Evolutionary conservation across 1,140 invertebrate genomes (phyloP).

Genomic region (Ceratosolen fusciceps): DNA sequence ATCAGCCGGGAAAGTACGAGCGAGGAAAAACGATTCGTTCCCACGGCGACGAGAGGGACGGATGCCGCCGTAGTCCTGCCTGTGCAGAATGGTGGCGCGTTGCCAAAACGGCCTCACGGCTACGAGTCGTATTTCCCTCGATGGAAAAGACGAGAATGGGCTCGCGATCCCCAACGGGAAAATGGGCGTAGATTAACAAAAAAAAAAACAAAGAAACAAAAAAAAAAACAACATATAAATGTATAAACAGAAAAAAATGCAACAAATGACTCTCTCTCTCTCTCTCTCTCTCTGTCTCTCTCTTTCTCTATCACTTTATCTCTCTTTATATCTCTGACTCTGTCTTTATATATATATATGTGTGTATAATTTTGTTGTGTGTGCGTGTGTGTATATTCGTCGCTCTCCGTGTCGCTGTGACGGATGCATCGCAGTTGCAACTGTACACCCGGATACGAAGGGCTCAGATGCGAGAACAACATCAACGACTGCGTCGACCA

Average conservation of each 20-base stretch:
- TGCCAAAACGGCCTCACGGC: not conserved
- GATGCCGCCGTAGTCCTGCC: not conserved
- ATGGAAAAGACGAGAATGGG: not conserved
- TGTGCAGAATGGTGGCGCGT: not conserved
- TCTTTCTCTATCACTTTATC: too few relatives aligned
- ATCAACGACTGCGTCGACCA: slow-evolving; percentile 89
- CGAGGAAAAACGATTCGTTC: slow-evolving; percentile 14
- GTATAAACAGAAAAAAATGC: too few relatives aligned
- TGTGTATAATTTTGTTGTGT: too few relatives aligned
- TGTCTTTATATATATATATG: too few relatives aligned
- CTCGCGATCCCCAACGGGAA: not conserved
- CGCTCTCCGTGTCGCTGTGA: not conserved
- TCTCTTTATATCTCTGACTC: too few relatives aligned
- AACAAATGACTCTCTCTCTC: too few relatives aligned
- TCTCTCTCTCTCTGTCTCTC: too few relatives aligned
- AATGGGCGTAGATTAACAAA: too few relatives aligned
- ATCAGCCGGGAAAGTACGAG: not conserved
- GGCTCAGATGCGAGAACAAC: slow-evolving; percentile 91
- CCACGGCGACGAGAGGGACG: not conserved
- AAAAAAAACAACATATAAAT: too few relatives aligned
- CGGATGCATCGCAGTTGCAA: slow-evolving; percentile 78
- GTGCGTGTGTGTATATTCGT: too few relatives aligned
- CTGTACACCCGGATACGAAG: slow-evolving; percentile 89
- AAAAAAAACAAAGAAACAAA: too few relatives aligned
- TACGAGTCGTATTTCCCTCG: slow-evolving; percentile 12